A percentile compares a stretch with the other conserved stretches of the same genome.
Conservation (phyloP, 2,797 vertebrate genomes). For the Petrocephalus sullivani region DNA sequence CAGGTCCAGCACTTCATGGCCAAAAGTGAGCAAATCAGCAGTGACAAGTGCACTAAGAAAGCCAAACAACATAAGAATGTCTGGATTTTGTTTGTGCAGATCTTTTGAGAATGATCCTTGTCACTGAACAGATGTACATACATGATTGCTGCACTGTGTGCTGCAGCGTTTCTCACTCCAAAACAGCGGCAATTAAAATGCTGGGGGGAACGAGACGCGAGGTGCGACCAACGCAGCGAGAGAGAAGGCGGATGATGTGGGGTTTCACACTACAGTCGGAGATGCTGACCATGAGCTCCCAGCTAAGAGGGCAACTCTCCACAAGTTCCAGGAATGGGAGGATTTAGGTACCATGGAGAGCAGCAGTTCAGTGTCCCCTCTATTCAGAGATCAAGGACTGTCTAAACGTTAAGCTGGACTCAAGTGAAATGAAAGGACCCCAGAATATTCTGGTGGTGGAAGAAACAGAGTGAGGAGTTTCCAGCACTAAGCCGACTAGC, state of each 20-base stretch:
- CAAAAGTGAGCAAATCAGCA: neutral
- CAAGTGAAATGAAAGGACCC: neutral
- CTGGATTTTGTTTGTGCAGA: neutral
- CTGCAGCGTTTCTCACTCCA: no score
- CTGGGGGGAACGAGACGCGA: neutral
- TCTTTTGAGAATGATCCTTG: neutral
- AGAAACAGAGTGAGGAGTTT: neutral
- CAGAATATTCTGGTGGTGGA: neutral
- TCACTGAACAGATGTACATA: neutral
- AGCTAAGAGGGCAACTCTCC: neutral
- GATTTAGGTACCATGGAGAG: neutral
- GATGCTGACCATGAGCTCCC: neutral
- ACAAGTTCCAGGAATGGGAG: neutral
- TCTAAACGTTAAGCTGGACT: neutral
- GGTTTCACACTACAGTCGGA: neutral
- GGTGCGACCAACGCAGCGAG: neutral
- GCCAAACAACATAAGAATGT: neutral
- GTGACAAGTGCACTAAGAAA: neutral
- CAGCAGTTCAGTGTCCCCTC: neutral
- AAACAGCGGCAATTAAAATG: neutral
- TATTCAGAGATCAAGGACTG: neutral
- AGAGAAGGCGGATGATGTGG: neutral
- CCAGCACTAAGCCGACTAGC: neutral
- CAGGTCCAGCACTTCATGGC: neutral
- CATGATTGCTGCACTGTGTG: neutral